Evolutionary conservation across 1,140 invertebrate genomes (phyloP).

Genomic region (Cotesia chilonis): DNA sequence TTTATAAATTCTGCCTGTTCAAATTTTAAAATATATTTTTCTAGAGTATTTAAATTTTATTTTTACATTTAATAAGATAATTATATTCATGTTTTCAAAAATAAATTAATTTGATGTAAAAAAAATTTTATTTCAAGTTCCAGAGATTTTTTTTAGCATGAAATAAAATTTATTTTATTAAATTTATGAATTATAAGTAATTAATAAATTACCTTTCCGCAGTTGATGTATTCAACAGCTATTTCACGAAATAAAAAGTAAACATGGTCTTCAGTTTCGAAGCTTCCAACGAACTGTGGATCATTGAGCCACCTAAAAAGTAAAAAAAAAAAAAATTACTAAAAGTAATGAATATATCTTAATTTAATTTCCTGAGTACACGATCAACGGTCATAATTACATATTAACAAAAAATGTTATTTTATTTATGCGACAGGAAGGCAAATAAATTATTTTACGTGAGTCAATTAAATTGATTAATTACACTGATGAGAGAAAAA

Average conservation of each 20-base stretch:
- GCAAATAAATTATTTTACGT: slow-evolving; percentile 3
- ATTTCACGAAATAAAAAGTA: slow-evolving; percentile 92
- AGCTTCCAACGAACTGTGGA: slow-evolving; percentile 91
- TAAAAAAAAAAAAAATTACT: slow-evolving; percentile 16
- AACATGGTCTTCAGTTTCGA: slow-evolving; percentile 87
- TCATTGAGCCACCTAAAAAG: slow-evolving; percentile 86
- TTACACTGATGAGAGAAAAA: slow-evolving; percentile 1
- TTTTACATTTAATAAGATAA: too few relatives aligned
- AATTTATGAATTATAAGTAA: slow-evolving; percentile 39
- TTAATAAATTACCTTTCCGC: slow-evolving; percentile 78
- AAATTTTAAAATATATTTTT: too few relatives aligned
- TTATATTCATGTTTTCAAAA: too few relatives aligned
- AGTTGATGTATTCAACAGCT: slow-evolving; percentile 92
- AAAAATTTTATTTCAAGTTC: too few relatives aligned
- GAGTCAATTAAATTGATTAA: slow-evolving; percentile 17
- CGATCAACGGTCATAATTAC: not conserved
- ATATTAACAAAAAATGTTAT: not conserved
- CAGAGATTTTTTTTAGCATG: too few relatives aligned
- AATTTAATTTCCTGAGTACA: slow-evolving; percentile 4
- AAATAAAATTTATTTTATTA: slow-evolving; percentile 82
- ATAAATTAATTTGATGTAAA: too few relatives aligned
- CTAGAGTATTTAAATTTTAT: too few relatives aligned
- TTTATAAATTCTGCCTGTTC: too few relatives aligned
- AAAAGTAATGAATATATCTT: slow-evolving; percentile 23
- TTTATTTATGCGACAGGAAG: too few relatives aligned